A percentile compares a stretch with the other conserved stretches of the same genome.
phyloP scores from a whole-genome alignment of 2,797 vertebrate genomes.

The Ctenochaetus hawaiiensis region DNA sequence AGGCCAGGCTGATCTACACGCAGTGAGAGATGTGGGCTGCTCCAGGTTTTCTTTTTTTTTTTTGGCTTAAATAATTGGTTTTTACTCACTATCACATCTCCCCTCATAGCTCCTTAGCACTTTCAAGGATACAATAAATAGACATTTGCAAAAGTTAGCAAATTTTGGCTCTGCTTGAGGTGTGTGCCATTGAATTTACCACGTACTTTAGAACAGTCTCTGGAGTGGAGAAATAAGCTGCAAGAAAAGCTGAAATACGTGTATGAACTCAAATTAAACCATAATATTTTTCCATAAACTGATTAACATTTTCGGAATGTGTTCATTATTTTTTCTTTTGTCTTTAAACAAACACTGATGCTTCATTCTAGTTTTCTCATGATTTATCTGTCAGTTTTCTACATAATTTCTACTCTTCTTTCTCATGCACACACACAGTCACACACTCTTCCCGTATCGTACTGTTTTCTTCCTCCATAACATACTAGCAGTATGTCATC shows the following conservation, averaged over 20 bases:
- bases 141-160: slow-evolving; percentile 76
- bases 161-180: slow-evolving; percentile 75
- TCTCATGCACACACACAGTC: not conserved
- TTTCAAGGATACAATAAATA: slow-evolving; percentile 76
- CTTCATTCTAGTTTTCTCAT: slow-evolving; percentile 40
- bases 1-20: slow-evolving; percentile 67
- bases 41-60: slow-evolving; percentile 15
- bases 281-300: slow-evolving; percentile 35
- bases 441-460: slow-evolving; percentile 5
- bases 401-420: slow-evolving; percentile 27
- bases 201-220: slow-evolving; percentile 64
- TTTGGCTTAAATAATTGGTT: slow-evolving; percentile 61
- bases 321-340: slow-evolving; percentile 9
- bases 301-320: slow-evolving; percentile 26
- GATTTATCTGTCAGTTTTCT: slow-evolving; percentile 47
- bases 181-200: slow-evolving; percentile 68
- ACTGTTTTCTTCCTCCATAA: slow-evolving; percentile 34
- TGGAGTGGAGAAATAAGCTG: slow-evolving; percentile 55
- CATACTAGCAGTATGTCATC: slow-evolving; percentile 56
- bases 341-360: slow-evolving; percentile 14
- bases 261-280: slow-evolving; percentile 61
- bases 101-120: slow-evolving; percentile 61
- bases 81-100: slow-evolving; percentile 52
- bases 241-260: slow-evolving; percentile 65
- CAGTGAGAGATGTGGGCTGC: slow-evolving; percentile 56